Evolutionary conservation across 2,113 vertebrate genomes (phyloP).

Genomic region (Perca fluviatilis): DNA sequence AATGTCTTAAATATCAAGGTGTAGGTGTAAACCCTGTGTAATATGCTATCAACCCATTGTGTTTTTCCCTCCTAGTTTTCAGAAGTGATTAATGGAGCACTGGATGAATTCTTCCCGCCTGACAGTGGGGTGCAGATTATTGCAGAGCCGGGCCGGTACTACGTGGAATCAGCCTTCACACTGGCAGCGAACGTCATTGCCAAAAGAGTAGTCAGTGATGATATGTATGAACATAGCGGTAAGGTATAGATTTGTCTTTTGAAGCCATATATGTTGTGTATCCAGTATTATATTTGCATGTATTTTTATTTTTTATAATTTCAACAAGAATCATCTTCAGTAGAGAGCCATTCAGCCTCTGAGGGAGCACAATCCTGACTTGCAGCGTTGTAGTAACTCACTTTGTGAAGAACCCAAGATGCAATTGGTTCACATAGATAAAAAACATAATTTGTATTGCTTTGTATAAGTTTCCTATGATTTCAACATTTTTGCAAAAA

Average conservation of each 20-base stretch:
- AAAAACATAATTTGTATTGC: not conserved
- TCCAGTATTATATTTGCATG: not conserved
- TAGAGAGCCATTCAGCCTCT: no score
- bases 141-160: slow-evolving; percentile 93
- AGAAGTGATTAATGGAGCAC: slow-evolving; percentile 88
- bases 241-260: not conserved
- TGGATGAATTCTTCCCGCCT: slow-evolving; percentile 91
- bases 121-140: slow-evolving; percentile 89
- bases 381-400: no score
- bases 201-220: slow-evolving; percentile 88
- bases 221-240: slow-evolving; percentile 61
- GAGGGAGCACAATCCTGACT: no score
- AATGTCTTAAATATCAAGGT: not conserved
- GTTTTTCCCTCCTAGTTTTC: slow-evolving; percentile 81
- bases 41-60: not conserved
- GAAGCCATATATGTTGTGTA: not conserved
- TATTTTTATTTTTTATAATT: no score
- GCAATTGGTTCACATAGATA: not conserved
- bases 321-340: no score
- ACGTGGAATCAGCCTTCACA: slow-evolving; percentile 90
- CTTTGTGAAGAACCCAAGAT: not conserved
- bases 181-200: slow-evolving; percentile 92
- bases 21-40: not conserved
- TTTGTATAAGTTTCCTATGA: no score
- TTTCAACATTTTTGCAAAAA: not conserved